phyloP scores from a whole-genome alignment of 2,888 invertebrate genomes.

The Yponomeuta malinellus region DNA sequence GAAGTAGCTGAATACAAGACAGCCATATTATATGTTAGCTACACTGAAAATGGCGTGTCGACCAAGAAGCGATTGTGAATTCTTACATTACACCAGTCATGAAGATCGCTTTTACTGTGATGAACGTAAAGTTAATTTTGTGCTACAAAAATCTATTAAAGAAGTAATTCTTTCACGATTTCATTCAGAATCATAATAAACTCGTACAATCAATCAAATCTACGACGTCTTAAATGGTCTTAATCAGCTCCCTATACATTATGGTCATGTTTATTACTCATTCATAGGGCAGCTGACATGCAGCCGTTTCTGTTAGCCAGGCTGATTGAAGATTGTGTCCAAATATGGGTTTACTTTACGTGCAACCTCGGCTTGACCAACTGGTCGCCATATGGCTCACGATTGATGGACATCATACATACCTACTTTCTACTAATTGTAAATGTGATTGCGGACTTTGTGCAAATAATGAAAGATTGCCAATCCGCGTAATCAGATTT shows the following conservation, averaged over 20 bases:
- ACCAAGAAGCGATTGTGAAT: too few relatives aligned
- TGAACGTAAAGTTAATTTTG: too few relatives aligned
- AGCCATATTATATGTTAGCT: not conserved
- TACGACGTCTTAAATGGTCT: not conserved
- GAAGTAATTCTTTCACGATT: not conserved
- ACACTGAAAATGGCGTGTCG: not conserved
- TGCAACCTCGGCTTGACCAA: constrained; percentile 17
- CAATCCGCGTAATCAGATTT: not conserved
- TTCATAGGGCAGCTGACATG: constrained; percentile 8
- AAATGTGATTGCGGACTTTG: not conserved
- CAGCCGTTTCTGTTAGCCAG: not conserved
- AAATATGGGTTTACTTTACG: constrained; percentile 15
- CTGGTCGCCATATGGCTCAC: constrained; percentile 33
- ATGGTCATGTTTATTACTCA: constrained; percentile 8
- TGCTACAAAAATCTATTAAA: not conserved
- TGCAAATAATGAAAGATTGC: not conserved
- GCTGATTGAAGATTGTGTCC: constrained; percentile 12
- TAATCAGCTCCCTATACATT: constrained; percentile 5
- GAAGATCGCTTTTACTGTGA: too few relatives aligned
- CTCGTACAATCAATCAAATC: not conserved
- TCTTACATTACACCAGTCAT: too few relatives aligned
- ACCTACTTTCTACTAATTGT: constrained; percentile 31
- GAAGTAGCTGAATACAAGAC: not conserved
- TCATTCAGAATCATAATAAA: not conserved
- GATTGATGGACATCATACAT: constrained; percentile 24